Evolutionary conservation across 2,113 vertebrate genomes (phyloP).

Genomic region (Cranoglanis bouderius): DNA sequence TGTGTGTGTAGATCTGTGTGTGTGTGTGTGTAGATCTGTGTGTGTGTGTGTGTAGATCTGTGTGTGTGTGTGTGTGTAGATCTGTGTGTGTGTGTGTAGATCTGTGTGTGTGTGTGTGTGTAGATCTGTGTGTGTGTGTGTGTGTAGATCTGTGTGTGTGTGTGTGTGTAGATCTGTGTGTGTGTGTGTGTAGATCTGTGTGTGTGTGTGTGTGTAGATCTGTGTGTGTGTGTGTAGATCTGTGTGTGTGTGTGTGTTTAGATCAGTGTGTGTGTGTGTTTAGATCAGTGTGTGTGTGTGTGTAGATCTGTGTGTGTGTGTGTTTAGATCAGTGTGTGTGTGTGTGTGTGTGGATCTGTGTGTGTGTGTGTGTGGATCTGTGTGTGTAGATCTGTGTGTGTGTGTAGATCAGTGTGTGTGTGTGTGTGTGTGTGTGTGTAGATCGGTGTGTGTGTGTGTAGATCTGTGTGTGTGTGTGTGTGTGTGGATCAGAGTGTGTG

Average conservation of each 20-base stretch:
- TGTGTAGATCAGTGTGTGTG: not conserved
- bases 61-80: not conserved
- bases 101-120: not conserved
- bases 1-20: not conserved
- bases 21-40: not conserved
- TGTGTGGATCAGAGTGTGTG: not conserved
- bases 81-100: too few species aligned
- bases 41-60: not conserved
- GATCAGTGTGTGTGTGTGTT: not conserved
- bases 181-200: not conserved
- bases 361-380: not conserved
- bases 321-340: too few species aligned
- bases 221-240: not conserved
- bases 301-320: too few species aligned
- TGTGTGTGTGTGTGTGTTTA: not conserved
- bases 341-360: too few species aligned
- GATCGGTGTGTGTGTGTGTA: too few species aligned
- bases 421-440: too few species aligned
- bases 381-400: not conserved
- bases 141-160: too few species aligned
- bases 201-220: too few species aligned
- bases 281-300: not conserved
- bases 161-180: not conserved
- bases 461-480: not conserved
- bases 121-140: not conserved